Base-by-base conservation (phyloP, 2,797 vertebrate species). In the Myripristis murdjan region DNA sequence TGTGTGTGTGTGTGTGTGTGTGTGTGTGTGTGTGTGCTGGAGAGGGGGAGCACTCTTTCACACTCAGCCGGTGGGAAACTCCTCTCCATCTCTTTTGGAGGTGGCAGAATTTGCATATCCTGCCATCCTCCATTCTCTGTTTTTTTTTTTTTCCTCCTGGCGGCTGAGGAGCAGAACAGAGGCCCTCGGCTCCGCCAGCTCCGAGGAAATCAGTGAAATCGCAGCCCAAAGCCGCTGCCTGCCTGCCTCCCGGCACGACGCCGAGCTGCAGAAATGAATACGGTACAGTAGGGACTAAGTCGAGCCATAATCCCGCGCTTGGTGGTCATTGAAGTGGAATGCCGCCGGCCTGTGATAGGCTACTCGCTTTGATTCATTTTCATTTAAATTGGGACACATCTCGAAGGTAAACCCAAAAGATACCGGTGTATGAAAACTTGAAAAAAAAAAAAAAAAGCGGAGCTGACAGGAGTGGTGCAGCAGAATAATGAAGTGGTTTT, bases 11-110 rank as follows among this genome's bases (percentile, higher is more conserved):
- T 88, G 59, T 60, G 26, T 33, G 24, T 75, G 75, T 71, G 57
- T 41, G 51, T 47, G 43, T 9, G 16, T 22, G 59, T 61, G 43
- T 71, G 75, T 73, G 75, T 71, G 79, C 84, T 73, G 82, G 89
- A 89, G 81, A 83, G 89, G 87, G 88, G 87, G 81, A 35, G 48
- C 67, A 39, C 79, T 86, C 58, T 82, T 90, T 92, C 85, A 92
- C 90, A 89, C 88, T 88, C 52, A 71, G 75, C 67, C 90, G 91
- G 84, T 94, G 94, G 94, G 95, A 95, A 95, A 78, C 92, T 88
- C 94, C 91, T 94, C 89, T 91, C 83, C 82, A 26, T 78, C 84
- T 61, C 59, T 84, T 91, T 82, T 87, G 81, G 83, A 68, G 80
- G 72, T 73, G 69, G 71, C 78, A 75, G 78, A 70, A 90, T 93